Percentiles rank a stretch among this genome's conserved stretches.
Conservation (phyloP, 1,140 invertebrate genomes). For the Phymastichus coffea region DNA sequence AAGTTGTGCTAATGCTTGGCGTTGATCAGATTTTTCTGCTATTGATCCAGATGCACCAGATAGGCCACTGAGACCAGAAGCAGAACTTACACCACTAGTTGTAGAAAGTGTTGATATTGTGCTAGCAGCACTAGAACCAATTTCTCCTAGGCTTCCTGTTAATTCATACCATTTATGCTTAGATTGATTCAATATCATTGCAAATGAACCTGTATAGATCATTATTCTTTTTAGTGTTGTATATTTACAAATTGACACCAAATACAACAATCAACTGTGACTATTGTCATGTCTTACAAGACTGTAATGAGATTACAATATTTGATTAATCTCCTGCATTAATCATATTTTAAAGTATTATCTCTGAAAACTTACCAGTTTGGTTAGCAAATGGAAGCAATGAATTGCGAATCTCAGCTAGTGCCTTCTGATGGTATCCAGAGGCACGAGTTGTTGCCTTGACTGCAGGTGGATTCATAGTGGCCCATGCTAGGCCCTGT, state of each 20-base stretch:
- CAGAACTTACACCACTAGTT: constrained; percentile 67
- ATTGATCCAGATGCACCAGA: constrained; percentile 52
- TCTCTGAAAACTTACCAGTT: too few species aligned
- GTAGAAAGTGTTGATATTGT: constrained; percentile 70
- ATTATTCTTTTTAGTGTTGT: too few species aligned
- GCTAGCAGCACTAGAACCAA: constrained; percentile 73
- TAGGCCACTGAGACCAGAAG: constrained; percentile 66
- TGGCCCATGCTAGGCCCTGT: constrained; percentile 66
- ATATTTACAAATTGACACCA: too few species aligned
- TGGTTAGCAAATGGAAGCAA: constrained; percentile 82
- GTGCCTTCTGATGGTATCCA: constrained; percentile 84
- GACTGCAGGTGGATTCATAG: constrained; percentile 68
- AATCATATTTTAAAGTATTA: too few species aligned
- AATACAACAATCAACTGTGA: too few species aligned
- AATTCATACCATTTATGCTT: neutral
- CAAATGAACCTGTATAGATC: too few species aligned
- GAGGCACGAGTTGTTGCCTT: constrained; percentile 74
- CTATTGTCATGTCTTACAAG: too few species aligned
- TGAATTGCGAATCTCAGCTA: constrained; percentile 84
- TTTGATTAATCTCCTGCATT: too few species aligned
- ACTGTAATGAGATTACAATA: too few species aligned
- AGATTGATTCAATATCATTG: too few species aligned
- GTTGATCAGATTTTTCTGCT: constrained; percentile 52
- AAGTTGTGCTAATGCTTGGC: constrained; percentile 63
- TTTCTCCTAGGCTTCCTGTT: constrained; percentile 54